Conservation (phyloP, 1,140 invertebrate species). For the Tribolium madens region DNA sequence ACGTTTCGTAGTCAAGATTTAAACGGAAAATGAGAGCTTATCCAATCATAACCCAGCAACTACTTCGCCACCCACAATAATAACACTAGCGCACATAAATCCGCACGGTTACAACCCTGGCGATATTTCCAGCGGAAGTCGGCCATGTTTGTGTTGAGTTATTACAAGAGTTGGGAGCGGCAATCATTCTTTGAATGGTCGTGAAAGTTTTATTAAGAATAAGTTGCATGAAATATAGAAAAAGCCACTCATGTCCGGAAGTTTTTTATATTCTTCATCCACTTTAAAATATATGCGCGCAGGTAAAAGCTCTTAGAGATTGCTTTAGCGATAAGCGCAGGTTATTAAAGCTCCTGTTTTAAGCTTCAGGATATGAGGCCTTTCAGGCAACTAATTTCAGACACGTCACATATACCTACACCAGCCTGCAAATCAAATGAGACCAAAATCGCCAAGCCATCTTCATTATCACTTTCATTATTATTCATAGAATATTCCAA, state of each 20-base stretch:
- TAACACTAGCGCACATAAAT: constrained; percentile 25
- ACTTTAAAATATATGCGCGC: constrained; percentile 47
- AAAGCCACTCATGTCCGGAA: constrained; percentile 49
- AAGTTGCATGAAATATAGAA: constrained; percentile 48
- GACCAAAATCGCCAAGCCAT: constrained; percentile 20
- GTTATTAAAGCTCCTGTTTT: constrained; percentile 39
- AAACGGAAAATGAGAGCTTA: constrained; percentile 17
- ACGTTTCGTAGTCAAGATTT: constrained; percentile 29
- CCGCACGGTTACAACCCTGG: constrained; percentile 21
- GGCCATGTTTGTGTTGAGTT: constrained; percentile 37
- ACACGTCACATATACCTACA: constrained; percentile 33
- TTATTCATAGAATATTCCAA: constrained; percentile 32
- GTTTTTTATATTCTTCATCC: constrained; percentile 44
- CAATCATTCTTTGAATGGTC: constrained; percentile 51
- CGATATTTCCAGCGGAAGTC: constrained; percentile 32
- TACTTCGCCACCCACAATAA: constrained; percentile 33
- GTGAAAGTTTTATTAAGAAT: constrained; percentile 55
- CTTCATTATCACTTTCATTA: constrained; percentile 35
- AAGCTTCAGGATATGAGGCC: constrained; percentile 30
- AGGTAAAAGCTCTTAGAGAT: constrained; percentile 49
- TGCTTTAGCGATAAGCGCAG: constrained; percentile 24
- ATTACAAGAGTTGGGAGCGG: constrained; percentile 37
- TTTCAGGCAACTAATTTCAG: constrained; percentile 34
- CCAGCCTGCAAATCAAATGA: constrained; percentile 8
- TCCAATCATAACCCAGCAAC: constrained; percentile 14